Conservation (phyloP, 2,888 invertebrate genomes). For the Lithophane ornitopus region DNA sequence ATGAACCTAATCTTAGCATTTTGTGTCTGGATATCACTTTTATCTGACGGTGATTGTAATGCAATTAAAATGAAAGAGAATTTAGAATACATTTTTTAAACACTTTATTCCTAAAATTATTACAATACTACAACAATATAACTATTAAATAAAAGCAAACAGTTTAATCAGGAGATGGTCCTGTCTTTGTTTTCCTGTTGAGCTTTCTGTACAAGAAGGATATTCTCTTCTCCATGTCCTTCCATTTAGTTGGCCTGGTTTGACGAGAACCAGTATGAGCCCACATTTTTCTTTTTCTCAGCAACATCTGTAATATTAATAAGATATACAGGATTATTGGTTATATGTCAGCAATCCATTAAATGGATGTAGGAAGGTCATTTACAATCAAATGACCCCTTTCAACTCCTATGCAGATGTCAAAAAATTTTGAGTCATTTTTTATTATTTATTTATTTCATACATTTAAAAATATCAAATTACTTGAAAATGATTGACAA, state of each 20-base stretch:
- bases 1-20: background rate
- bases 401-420: no score
- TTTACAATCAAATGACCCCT: no score
- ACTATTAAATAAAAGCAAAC: constrained; percentile 35
- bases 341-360: no score
- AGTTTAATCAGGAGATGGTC: constrained; percentile 82
- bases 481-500: no score
- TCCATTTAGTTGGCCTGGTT: constrained; percentile 95
- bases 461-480: no score
- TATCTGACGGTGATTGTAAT: constrained; percentile 1
- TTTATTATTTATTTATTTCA: no score
- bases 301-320: constrained; percentile 83
- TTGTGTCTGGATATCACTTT: background rate
- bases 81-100: constrained; percentile 8
- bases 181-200: constrained; percentile 95
- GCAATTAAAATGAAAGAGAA: background rate
- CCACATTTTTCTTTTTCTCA: constrained; percentile 94
- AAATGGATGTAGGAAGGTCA: no score
- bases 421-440: no score
- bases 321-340: background rate
- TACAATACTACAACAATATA: constrained; percentile 47
- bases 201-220: constrained; percentile 94
- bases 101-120: constrained; percentile 51
- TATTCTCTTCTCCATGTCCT: constrained; percentile 93
- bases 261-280: constrained; percentile 90